Base-by-base conservation (phyloP, 2,113 vertebrate species). In the Sorex fumeus region DNA sequence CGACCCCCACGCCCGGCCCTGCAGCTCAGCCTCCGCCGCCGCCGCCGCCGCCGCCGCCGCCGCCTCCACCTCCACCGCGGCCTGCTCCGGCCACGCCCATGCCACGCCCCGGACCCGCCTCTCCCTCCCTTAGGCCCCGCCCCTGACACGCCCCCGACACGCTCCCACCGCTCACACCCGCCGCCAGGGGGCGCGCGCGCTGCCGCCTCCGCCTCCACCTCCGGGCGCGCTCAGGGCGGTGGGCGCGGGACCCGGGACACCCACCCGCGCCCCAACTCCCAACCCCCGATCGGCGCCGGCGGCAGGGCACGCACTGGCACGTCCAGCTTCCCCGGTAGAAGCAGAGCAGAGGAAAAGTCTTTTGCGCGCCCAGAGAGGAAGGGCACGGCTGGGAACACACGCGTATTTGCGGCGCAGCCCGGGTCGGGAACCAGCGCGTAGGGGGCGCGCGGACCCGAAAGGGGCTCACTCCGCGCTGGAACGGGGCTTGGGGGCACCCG, bases 21-120 rank as follows among this genome's bases (percentile, higher is more conserved):
- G 66, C 60, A 19, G 60, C 60, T 27, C 60, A 16, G 45, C n/a
- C 93, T 43, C 96, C 94, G 82, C 94, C 93, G 25, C 64, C 4
- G 5, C 18, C 32, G 3, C 57, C n/a, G 77, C 83, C 90, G 3
- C 30, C 3, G 3, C 36, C 72, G 18, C 3, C 40, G 23, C 91
- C 70, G 47, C 21, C 62, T 19, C 3, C 6, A 36, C 30, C 8
- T 28, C 25, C 18, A 43, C 69, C 27, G 45, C 60, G 19, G 64
- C 28, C 23, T 21, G 19, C 27, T 3, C 57, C 13, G 18, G n/a
- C 86, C 32, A 8, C 11, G 36, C 50, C 53, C n/a, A n/a, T n/a
- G n/a, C n/a, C n/a, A n/a, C n/a, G n/a, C n/a, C n/a, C n/a, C n/a
- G n/a, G n/a, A n/a, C n/a, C n/a, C n/a, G n/a, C 64, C 30, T 28